Evolutionary conservation across 2,888 invertebrate genomes (phyloP), one percentile per base, ranked within the genome.

Genomic region (Eutolmus rufibarbis): DNA sequence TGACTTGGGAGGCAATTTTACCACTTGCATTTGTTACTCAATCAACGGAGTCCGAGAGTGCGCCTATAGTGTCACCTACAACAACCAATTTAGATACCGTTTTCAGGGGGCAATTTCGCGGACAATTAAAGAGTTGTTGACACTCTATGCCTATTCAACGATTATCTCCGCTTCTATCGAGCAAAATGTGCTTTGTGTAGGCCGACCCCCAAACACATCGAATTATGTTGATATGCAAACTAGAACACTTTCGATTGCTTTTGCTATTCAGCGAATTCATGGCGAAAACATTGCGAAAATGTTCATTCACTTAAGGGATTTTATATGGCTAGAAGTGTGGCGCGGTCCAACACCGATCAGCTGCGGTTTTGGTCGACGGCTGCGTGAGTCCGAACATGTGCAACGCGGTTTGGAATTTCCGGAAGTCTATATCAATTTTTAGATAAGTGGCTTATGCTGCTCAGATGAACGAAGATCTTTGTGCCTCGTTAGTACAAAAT

Each of bases 1-100:
- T 85, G 74, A 85, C 85, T 85, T 28, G 85, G n/a, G 7, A 40
- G 34, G 74, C 57, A 84, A 84, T 84, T 84, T 84, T 84, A 74
- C 37, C 40, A 84, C 74, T 66, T 84, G 23, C 40, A 23, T 66
- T 51, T 74, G 84, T 74, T 84, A 40, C 66, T 84, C 57, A 57
- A 84, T 84, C 84, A 74, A 2, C 57, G 8, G 66, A 66, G 56
- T 23, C 23, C 23, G 9, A 66, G 19, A 66, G 66, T 66, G 66
- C 66, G 66, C 66, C 23, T 66, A 57, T 14, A 51, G 66, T 66
- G 66, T 66, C 66, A 66, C 66, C 66, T 66, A 66, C 66, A 66
- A 28, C 28, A n/a, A 66, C 23, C 66, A 66, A 66, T 66, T 66
- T 66, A 66, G 7, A 66, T 12, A 12, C 66, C 66, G 23, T 28